These are phyloP conservation scores for Agriotes lineatus DNA, from an alignment of 2,888 invertebrate genomes.

Conservation along the genomic window DNA sequence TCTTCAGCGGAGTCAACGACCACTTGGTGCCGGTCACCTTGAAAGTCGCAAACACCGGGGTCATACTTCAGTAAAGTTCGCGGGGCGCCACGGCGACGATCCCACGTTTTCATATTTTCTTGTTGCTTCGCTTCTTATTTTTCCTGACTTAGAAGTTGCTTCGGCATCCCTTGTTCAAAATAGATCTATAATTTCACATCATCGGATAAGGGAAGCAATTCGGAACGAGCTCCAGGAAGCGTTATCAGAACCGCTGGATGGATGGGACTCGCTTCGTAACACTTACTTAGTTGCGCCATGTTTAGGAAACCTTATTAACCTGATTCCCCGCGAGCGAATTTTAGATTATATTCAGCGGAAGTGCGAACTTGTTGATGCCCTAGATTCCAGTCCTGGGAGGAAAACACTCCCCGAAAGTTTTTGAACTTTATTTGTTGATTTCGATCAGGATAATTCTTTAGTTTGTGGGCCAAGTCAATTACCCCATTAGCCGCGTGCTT, in stretches of 20 bases:
- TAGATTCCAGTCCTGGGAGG: background rate
- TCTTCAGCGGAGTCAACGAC: slow-evolving; percentile 56
- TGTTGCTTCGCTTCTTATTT: slow-evolving; percentile 37
- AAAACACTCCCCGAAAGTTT: background rate
- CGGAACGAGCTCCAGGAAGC: slow-evolving; percentile 18
- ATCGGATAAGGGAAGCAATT: slow-evolving; percentile 23
- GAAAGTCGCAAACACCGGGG: slow-evolving; percentile 54
- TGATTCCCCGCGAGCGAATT: slow-evolving; percentile 10
- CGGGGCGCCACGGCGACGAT: slow-evolving; percentile 43
- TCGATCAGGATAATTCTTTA: too few relatives aligned
- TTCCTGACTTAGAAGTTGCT: slow-evolving; percentile 18
- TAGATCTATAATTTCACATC: slow-evolving; percentile 37
- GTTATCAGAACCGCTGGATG: slow-evolving; percentile 16
- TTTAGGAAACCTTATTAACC: slow-evolving; percentile 22
- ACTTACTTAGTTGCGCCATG: background rate
- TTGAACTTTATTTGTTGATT: background rate
- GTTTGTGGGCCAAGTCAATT: too few relatives aligned
- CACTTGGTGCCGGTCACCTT: slow-evolving; percentile 56
- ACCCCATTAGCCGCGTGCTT: too few relatives aligned
- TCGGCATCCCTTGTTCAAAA: slow-evolving; percentile 30
- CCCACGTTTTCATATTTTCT: slow-evolving; percentile 35
- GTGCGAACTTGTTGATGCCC: slow-evolving; percentile 1
- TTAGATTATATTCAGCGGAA: background rate
- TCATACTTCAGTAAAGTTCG: slow-evolving; percentile 48
- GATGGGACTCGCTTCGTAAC: slow-evolving; percentile 5